Percentiles rank a stretch among this genome's conserved stretches.
phyloP scores from a whole-genome alignment of 2,888 invertebrate genomes.

The Spodoptera exigua region DNA sequence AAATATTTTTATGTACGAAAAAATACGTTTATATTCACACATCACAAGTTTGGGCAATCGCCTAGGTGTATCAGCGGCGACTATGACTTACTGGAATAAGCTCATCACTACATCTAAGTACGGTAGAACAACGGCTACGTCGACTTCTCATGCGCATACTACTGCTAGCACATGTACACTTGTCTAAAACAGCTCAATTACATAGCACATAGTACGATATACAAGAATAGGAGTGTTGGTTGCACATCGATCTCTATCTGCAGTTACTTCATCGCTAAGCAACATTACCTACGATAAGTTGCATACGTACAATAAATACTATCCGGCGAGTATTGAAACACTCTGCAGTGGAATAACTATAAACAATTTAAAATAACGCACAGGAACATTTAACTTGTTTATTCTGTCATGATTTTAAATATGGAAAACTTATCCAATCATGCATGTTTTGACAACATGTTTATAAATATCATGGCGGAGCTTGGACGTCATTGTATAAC shows the following conservation, averaged over 20 bases:
- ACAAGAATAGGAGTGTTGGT: constrained; percentile 26
- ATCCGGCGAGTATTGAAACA: constrained; percentile 38
- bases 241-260: constrained; percentile 36
- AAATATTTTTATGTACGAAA: constrained; percentile 65
- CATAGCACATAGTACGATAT: constrained; percentile 24
- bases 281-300: constrained; percentile 24
- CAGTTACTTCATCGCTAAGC: constrained; percentile 27
- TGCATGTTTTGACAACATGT: constrained; percentile 40
- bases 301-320: constrained; percentile 40
- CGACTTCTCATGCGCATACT: constrained; percentile 38
- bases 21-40: constrained; percentile 63
- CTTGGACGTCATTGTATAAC: constrained; percentile 42
- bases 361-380: constrained; percentile 52
- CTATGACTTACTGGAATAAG: constrained; percentile 61
- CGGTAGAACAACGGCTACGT: constrained; percentile 41
- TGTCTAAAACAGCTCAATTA: constrained; percentile 45
- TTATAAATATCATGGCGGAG: constrained; percentile 49
- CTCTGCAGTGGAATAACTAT: constrained; percentile 47
- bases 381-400: constrained; percentile 58
- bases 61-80: constrained; percentile 46
- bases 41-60: constrained; percentile 56
- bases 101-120: constrained; percentile 66
- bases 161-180: constrained; percentile 44
- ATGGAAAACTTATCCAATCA: constrained; percentile 49
- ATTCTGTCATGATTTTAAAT: constrained; percentile 51